A percentile compares a stretch with the other conserved stretches of the same genome.
phyloP scores from a whole-genome alignment of 2,888 invertebrate species.

The Apodemia zela region DNA sequence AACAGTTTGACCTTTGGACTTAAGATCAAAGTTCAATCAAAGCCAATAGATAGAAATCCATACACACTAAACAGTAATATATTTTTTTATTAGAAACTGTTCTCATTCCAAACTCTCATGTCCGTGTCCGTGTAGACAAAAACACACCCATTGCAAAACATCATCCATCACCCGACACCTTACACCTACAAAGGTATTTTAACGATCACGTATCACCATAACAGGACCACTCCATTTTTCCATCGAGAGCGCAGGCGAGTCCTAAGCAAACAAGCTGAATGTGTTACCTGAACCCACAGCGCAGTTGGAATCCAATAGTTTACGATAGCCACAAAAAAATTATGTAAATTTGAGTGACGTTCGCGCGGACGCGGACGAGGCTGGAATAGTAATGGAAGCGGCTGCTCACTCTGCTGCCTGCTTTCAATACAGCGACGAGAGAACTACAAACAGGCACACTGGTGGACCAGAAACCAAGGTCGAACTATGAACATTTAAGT shows the following conservation, averaged over 20 bases:
- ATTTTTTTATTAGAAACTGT: too few species aligned
- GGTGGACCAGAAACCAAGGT: too few species aligned
- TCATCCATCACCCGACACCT: not conserved
- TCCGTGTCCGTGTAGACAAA: not conserved
- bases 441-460: too few species aligned
- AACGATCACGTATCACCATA: not conserved
- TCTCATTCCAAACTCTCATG: too few species aligned
- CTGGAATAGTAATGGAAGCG: too few species aligned
- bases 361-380: not conserved
- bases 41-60: too few species aligned
- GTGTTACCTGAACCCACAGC: not conserved
- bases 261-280: not conserved
- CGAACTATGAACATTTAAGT: too few species aligned
- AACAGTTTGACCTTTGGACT: too few species aligned
- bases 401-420: too few species aligned
- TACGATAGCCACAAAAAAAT: not conserved
- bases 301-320: not conserved
- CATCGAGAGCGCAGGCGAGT: not conserved
- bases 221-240: not conserved
- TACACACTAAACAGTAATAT: too few species aligned
- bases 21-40: too few species aligned
- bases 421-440: too few species aligned
- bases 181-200: not conserved
- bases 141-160: not conserved
- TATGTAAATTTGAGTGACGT: not conserved